Evolutionary conservation across 2,888 invertebrate genomes (phyloP).

Genomic region (Ptilodon capucinus): DNA sequence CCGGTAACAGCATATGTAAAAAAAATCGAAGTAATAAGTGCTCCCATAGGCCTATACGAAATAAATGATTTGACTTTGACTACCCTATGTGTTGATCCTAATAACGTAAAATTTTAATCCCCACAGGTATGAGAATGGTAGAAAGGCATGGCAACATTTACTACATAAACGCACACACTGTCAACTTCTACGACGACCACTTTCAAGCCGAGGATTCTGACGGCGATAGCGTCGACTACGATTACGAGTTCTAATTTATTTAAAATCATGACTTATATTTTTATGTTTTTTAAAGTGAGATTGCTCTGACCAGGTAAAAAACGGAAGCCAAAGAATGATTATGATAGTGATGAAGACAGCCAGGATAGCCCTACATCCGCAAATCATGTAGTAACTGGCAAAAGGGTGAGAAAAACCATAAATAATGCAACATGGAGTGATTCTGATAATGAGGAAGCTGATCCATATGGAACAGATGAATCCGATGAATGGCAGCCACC

Average conservation of each 20-base stretch:
- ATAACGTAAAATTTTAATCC: neutral
- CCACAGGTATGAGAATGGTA: conserved; percentile 62
- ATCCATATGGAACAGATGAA: conserved; percentile 74
- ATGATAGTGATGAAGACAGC: conserved; percentile 25
- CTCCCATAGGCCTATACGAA: too few relatives aligned
- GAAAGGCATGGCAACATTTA: conserved; percentile 61
- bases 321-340: conserved; percentile 27
- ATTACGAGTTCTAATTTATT: conserved; percentile 69
- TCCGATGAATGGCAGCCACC: conserved; percentile 77
- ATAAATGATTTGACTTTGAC: too few relatives aligned
- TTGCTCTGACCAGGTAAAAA: conserved; percentile 32
- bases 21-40: too few relatives aligned
- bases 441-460: conserved; percentile 61
- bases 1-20: too few relatives aligned
- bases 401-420: conserved; percentile 51
- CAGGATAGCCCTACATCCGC: conserved; percentile 8
- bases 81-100: too few relatives aligned
- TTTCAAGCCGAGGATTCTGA: conserved; percentile 66
- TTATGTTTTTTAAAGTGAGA: conserved; percentile 13
- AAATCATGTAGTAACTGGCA: conserved; percentile 49
- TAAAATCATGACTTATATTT: conserved; percentile 11
- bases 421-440: conserved; percentile 37
- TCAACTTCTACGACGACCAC: conserved; percentile 69
- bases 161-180: conserved; percentile 68
- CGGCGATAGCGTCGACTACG: conserved; percentile 71